Percentiles rank a stretch among this genome's conserved stretches.
Conservation (phyloP, 1,140 invertebrate species). For the Doryteuthis pealeii region DNA sequence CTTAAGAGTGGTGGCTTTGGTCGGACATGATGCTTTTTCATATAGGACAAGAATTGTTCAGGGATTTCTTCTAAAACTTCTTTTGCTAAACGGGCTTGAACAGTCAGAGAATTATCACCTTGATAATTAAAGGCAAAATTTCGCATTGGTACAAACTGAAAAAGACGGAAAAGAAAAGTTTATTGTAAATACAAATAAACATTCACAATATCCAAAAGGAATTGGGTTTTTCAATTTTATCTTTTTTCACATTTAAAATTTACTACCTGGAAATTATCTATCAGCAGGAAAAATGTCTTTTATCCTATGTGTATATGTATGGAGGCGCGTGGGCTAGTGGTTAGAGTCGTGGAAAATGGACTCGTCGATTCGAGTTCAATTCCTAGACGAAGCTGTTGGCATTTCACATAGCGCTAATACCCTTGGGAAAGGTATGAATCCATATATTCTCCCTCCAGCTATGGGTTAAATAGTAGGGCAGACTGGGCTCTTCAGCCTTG, state of each 20-base stretch:
- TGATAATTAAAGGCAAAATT: constrained; percentile 54
- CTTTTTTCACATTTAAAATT: background rate
- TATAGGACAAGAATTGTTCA: constrained; percentile 66
- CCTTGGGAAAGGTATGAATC: too few species aligned
- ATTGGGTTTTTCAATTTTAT: background rate
- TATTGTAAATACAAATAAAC: background rate
- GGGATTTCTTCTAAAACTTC: constrained; percentile 70
- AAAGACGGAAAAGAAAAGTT: constrained; percentile 10
- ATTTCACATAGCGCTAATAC: too few species aligned
- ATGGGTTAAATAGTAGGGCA: too few species aligned
- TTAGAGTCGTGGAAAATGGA: too few species aligned
- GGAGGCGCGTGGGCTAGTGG: too few species aligned
- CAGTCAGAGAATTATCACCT: constrained; percentile 35
- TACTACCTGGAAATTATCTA: background rate
- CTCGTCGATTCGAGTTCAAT: too few species aligned
- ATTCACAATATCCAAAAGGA: background rate
- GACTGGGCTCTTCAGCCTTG: too few species aligned
- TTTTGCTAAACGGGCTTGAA: constrained; percentile 62
- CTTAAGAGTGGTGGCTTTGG: constrained; percentile 56
- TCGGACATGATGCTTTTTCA: constrained; percentile 64
- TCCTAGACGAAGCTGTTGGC: too few species aligned
- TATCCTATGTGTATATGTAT: too few species aligned
- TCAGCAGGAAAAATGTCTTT: too few species aligned
- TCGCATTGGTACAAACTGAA: constrained; percentile 66
- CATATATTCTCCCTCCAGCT: too few species aligned